Percentiles rank a stretch among this genome's conserved stretches.
Conservation (phyloP, 1,140 invertebrate genomes). For the Hyphantria cunea region DNA sequence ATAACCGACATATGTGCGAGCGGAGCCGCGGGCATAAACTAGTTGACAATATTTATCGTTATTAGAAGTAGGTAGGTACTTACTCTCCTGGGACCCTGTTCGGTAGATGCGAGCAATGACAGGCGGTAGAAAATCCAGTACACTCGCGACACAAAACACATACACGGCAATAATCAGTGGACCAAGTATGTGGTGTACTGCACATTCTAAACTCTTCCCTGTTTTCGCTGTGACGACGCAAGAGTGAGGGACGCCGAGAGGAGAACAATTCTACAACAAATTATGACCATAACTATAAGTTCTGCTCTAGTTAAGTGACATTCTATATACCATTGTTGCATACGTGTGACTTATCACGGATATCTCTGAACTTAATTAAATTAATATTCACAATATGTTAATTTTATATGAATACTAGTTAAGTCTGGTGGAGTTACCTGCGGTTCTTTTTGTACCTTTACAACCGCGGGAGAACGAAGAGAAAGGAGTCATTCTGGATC, state of each 20-base stretch:
- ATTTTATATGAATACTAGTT: too few species aligned
- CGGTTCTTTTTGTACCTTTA: too few species aligned
- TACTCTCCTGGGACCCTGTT: constrained; percentile 93
- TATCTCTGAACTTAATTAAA: too few species aligned
- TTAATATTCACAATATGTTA: too few species aligned
- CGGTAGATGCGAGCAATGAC: constrained; percentile 89
- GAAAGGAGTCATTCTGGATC: too few species aligned
- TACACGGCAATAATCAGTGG: constrained; percentile 92
- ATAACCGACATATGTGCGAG: too few species aligned
- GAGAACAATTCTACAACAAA: background rate
- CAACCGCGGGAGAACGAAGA: too few species aligned
- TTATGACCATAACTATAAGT: background rate
- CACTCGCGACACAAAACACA: constrained; percentile 96
- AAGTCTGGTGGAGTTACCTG: too few species aligned
- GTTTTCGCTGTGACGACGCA: constrained; percentile 50
- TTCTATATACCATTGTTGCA: background rate
- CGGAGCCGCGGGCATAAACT: too few species aligned
- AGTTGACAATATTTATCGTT: too few species aligned
- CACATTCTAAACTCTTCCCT: constrained; percentile 84
- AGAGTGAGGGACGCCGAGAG: background rate
- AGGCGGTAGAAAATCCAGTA: constrained; percentile 94
- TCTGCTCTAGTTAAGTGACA: background rate
- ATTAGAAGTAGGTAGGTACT: constrained; percentile 78
- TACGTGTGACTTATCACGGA: background rate
- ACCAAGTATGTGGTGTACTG: constrained; percentile 90